Conservation (phyloP, 2,888 invertebrate species). For the Micropterix aruncella region DNA sequence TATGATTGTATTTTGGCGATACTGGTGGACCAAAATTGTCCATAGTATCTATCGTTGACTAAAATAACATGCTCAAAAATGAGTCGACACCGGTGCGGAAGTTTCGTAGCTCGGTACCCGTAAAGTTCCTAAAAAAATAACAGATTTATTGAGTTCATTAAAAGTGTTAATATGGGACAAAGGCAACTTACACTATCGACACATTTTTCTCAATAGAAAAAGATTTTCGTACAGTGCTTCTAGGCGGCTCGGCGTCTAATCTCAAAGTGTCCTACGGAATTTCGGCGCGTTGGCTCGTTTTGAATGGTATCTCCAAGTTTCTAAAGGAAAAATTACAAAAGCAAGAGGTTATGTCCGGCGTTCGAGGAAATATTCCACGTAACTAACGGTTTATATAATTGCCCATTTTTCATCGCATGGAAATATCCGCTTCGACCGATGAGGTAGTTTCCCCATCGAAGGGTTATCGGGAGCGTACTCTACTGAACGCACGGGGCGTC, state of each 20-base stretch:
- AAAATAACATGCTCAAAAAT: conserved; percentile 67
- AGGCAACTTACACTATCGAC: conserved; percentile 48
- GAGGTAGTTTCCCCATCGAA: no score
- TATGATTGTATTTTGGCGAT: conserved; percentile 34
- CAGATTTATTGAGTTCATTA: not conserved
- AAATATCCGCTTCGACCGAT: no score
- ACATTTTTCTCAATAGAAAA: conserved; percentile 43
- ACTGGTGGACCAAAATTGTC: conserved; percentile 45
- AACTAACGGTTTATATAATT: no score
- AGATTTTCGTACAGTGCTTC: conserved; percentile 55
- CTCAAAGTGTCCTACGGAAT: conserved; percentile 66
- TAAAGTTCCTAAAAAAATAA: conserved; percentile 41
- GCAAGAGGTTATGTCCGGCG: not conserved
- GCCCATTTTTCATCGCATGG: no score
- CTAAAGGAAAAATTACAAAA: conserved; percentile 24
- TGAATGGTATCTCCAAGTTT: conserved; percentile 54
- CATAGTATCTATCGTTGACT: conserved; percentile 62
- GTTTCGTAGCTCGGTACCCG: conserved; percentile 52
- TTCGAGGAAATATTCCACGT: no score
- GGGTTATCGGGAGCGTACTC: no score
- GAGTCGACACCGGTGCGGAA: conserved; percentile 66
- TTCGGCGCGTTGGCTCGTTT: conserved; percentile 49
- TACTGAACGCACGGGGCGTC: no score
- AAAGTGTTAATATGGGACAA: not conserved
- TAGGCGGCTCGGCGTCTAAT: conserved; percentile 75